Percentiles rank a stretch among this genome's conserved stretches.
Conservation (phyloP, 2,113 vertebrate genomes). For the Motacilla alba region DNA sequence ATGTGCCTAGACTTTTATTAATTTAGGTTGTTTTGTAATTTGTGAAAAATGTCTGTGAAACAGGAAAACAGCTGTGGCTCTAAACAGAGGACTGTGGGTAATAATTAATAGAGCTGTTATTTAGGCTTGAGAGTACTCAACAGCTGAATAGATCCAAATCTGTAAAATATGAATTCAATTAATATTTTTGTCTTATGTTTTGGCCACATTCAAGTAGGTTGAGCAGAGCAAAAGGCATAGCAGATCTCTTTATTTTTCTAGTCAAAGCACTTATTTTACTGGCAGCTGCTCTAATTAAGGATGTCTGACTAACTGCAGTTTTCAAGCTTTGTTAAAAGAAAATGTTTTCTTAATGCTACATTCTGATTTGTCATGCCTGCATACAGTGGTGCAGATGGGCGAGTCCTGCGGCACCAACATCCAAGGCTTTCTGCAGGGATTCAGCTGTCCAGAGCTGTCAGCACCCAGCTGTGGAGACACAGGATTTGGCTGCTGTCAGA, state of each 20-base stretch:
- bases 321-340: slow-evolving; percentile 20
- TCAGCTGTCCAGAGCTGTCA: slow-evolving; percentile 42
- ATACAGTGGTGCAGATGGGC: neutral
- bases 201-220: neutral
- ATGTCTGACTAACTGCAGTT: slow-evolving; percentile 22
- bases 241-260: slow-evolving; percentile 11
- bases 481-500: neutral
- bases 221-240: slow-evolving; percentile 32
- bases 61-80: neutral
- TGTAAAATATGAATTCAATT: slow-evolving; percentile 16
- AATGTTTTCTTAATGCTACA: neutral
- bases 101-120: slow-evolving; percentile 46
- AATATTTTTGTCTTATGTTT: slow-evolving; percentile 33
- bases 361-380: neutral
- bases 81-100: slow-evolving; percentile 6
- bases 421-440: neutral
- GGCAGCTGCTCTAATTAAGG: slow-evolving; percentile 52
- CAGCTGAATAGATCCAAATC: slow-evolving; percentile 9
- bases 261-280: slow-evolving; percentile 20
- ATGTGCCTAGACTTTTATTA: neutral
- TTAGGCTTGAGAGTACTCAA: slow-evolving; percentile 11
- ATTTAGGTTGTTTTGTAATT: slow-evolving; percentile 8
- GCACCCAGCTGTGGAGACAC: neutral
- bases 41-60: neutral
- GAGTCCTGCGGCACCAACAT: neutral